These are phyloP conservation scores for Synanthedon vespiformis DNA, from an alignment of 2,888 invertebrate genomes.

Conservation along the genomic window DNA sequence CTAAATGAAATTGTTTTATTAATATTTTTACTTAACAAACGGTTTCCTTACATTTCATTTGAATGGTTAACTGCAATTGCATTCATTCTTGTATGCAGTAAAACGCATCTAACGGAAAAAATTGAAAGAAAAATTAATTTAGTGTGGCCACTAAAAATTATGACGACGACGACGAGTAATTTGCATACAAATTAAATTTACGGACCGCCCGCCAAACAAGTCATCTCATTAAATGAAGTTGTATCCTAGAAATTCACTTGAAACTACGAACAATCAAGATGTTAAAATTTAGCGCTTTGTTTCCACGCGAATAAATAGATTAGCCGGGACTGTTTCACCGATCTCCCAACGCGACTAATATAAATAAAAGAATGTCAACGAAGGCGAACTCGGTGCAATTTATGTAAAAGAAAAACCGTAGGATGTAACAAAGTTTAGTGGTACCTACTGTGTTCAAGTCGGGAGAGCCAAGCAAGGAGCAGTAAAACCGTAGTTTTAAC, in stretches of 20 bases:
- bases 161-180: conserved; percentile 9
- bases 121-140: too few relatives aligned
- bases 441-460: not conserved
- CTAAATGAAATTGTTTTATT: too few relatives aligned
- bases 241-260: conserved; percentile 11
- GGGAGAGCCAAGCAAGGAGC: conserved; percentile 6
- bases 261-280: not conserved
- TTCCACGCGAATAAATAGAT: conserved; percentile 19
- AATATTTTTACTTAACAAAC: too few relatives aligned
- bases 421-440: not conserved
- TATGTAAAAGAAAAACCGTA: not conserved
- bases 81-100: too few relatives aligned
- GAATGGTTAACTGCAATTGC: too few relatives aligned
- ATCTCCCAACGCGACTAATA: not conserved
- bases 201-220: conserved; percentile 17
- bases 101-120: too few relatives aligned
- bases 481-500: conserved; percentile 21
- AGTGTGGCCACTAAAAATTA: too few relatives aligned
- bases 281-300: conserved; percentile 10
- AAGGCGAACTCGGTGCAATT: not conserved
- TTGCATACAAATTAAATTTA: conserved; percentile 26
- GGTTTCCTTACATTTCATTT: too few relatives aligned
- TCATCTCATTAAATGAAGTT: conserved; percentile 21
- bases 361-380: not conserved
- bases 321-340: conserved; percentile 6